Evolutionary conservation across 2,113 vertebrate genomes (phyloP), one percentile per base, ranked within the genome.

Genomic region (Sula dactylatra): DNA sequence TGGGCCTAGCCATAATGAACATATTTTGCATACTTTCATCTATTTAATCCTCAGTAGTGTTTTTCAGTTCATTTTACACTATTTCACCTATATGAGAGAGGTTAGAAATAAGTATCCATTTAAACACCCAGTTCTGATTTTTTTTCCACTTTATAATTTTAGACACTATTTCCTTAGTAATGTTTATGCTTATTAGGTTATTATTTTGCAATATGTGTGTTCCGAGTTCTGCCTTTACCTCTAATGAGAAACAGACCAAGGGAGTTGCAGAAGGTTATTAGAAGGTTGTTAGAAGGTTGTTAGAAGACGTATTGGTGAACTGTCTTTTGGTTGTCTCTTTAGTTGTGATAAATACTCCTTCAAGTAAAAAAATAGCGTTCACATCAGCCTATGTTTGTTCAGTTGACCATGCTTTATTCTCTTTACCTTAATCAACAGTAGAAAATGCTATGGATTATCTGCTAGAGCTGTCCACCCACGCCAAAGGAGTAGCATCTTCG

Each of bases 361-460:
- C 14, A 70, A 11, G 38, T 66, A 42, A 88, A 83, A 67, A 79
- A 64, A 25, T 2, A 59, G 36, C 20, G 20, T 93, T 83, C 45
- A 32, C 22, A 62, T 86, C 18, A 82, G 22, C 9, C 36, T 95
- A 11, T 56, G 27, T 89, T 86, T 86, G 47, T 97, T 88, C 55
- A 55, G 8, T 62, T 97, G 69, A 94, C 93, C 10, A 9, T 90
- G 54, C 49, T 54, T 94, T 95, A 7, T 97, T 96, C 67, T 93
- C 3, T 94, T 96, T 78, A 55, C 47, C 12, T 94, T 90, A 66
- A 59, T 83, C 40, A 79, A 77, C 97, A 99, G 99, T 99, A 98
- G 99, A 99, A 96, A 97, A 98, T 17, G 99, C 99, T 44, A 99
- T 99, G 99, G 99, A 99, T 98, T 98, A 98, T 92, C 98, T 99